A percentile compares a stretch with the other conserved stretches of the same genome.
Conservation (phyloP, 2,888 invertebrate genomes). For the Lithosia quadra region DNA sequence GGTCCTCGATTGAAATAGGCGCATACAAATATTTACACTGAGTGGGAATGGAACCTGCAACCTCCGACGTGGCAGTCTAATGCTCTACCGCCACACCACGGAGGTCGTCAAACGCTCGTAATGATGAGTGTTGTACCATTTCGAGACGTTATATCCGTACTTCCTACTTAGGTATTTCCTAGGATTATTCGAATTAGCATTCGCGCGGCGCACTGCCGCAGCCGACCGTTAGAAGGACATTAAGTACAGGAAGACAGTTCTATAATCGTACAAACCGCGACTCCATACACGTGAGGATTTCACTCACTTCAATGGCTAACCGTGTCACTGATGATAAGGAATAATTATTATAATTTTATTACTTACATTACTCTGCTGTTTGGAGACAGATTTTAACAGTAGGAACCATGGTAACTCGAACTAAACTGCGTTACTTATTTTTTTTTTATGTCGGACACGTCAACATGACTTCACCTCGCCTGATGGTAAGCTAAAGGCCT, state of each 20-base stretch:
- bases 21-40: no score
- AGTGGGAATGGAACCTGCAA: no score
- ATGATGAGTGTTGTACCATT: background rate
- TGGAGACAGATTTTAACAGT: background rate
- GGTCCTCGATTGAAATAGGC: no score
- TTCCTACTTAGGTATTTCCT: background rate
- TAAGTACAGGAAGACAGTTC: slow-evolving; percentile 5
- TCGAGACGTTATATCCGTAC: background rate
- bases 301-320: background rate
- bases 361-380: background rate
- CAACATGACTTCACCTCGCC: no score
- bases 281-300: background rate
- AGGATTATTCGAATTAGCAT: background rate
- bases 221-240: slow-evolving; percentile 12
- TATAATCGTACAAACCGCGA: background rate
- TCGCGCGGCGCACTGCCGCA: background rate
- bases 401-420: no score
- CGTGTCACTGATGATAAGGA: background rate
- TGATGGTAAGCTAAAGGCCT: no score
- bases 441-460: no score
- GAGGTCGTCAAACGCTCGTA: no score
- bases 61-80: no score
- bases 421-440: no score
- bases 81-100: no score
- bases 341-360: no score